Conservation (phyloP, 2,888 invertebrate genomes). For the Rhagium mordax region DNA sequence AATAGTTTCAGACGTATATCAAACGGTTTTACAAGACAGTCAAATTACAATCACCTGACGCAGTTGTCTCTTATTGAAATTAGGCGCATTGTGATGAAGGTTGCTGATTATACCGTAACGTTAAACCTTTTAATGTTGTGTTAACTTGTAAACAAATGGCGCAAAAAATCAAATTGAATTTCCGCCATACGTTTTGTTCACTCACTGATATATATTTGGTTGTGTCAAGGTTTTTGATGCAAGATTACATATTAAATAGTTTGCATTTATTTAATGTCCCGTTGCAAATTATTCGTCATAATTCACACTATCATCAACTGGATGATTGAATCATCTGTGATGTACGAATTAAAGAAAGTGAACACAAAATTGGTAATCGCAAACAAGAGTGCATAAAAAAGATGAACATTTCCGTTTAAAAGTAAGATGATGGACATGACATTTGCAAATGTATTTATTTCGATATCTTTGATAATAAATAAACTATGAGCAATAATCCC, state of each 20-base stretch:
- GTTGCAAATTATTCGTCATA: too few relatives aligned
- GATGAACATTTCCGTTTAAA: too few relatives aligned
- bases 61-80: not conserved
- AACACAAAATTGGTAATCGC: too few relatives aligned
- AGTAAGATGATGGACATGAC: too few relatives aligned
- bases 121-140: not conserved
- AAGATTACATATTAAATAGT: not conserved
- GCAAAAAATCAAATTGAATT: not conserved
- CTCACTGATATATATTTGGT: not conserved
- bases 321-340: too few relatives aligned
- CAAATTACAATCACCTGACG: not conserved
- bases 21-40: not conserved
- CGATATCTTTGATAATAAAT: too few relatives aligned
- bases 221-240: not conserved
- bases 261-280: too few relatives aligned
- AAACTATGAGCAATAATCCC: too few relatives aligned
- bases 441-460: too few relatives aligned
- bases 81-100: not conserved
- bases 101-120: not conserved
- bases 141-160: not conserved
- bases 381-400: too few relatives aligned
- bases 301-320: too few relatives aligned
- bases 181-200: not conserved
- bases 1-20: constrained; percentile 4
- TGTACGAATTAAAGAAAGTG: too few relatives aligned